phyloP scores from a whole-genome alignment of 2,797 vertebrate genomes.

The Cossypha dichroa region DNA sequence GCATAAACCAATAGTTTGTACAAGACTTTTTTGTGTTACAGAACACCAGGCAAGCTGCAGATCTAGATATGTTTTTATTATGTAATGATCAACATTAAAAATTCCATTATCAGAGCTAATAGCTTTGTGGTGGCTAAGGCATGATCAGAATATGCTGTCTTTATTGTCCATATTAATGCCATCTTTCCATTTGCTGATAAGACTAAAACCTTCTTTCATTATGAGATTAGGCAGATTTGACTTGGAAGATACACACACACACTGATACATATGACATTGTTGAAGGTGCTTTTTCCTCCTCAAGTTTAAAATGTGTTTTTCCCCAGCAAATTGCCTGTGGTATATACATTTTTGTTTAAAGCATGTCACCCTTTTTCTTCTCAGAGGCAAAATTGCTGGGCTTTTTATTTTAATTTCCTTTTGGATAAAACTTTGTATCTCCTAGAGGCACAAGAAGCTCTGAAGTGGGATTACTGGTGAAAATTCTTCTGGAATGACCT shows the following conservation, averaged over 20 bases:
- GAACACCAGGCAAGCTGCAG: not conserved
- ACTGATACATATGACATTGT: not conserved
- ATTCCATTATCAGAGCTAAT: not conserved
- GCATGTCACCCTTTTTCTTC: not conserved
- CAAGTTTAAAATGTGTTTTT: not conserved
- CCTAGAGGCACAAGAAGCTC: not conserved
- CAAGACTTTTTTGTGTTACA: not conserved
- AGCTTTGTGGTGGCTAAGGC: not conserved
- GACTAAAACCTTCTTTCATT: not conserved
- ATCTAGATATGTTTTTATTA: not conserved
- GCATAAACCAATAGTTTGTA: not conserved
- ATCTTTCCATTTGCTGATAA: not conserved
- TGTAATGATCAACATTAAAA: not conserved
- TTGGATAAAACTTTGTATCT: not conserved
- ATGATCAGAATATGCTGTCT: not conserved
- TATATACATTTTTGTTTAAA: not conserved
- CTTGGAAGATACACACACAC: not conserved
- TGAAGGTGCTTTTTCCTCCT: not conserved
- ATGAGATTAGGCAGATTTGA: slow-evolving; percentile 13
- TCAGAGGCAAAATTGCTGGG: not conserved
- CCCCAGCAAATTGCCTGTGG: not conserved
- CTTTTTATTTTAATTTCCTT: slow-evolving; percentile 39
- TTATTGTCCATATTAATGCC: not conserved
- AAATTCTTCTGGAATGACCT: not conserved
- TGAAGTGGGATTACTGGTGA: not conserved